Conservation (phyloP, 2,888 invertebrate species). For the Megalurothrips usitatus region DNA sequence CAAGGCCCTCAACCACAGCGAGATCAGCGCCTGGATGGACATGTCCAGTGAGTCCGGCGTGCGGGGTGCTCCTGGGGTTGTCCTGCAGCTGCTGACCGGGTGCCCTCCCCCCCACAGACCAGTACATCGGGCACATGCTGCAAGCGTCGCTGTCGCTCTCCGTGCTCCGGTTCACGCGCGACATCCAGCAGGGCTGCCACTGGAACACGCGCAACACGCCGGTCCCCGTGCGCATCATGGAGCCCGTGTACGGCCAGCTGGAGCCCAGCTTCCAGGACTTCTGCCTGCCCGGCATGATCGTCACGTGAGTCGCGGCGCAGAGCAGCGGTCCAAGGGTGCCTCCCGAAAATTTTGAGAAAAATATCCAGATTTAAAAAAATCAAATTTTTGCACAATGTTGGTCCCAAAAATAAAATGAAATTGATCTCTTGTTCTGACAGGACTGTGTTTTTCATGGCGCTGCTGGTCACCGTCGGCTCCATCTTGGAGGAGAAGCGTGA, state of each 20-base stretch:
- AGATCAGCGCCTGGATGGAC: conserved; percentile 40
- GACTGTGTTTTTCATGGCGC: conserved; percentile 41
- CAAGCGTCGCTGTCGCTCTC: conserved; percentile 28
- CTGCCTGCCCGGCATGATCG: conserved; percentile 39
- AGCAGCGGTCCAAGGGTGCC: too few species aligned
- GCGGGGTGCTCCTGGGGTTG: too few species aligned
- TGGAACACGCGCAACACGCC: conserved; percentile 6
- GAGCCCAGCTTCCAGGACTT: conserved; percentile 39
- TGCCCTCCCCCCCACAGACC: conserved; percentile 37
- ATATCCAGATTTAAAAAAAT: too few species aligned
- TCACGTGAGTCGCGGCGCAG: conserved; percentile 37
- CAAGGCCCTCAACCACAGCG: conserved; percentile 37
- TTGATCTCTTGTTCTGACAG: conserved; percentile 35
- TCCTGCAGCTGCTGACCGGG: background rate
- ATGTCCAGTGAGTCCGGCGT: conserved; percentile 39
- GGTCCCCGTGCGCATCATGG: conserved; percentile 20
- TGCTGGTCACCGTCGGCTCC: conserved; percentile 41
- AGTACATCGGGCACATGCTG: conserved; percentile 39
- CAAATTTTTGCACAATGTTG: too few species aligned
- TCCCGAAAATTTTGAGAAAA: too few species aligned
- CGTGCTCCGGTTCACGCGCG: conserved; percentile 15
- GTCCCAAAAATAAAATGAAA: too few species aligned
- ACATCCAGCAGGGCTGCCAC: background rate
- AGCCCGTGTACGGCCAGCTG: conserved; percentile 38
- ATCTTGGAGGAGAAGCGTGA: conserved; percentile 41